Evolutionary conservation across 2,888 invertebrate genomes (phyloP).

Genomic region (Pycnomerus fuliginosus): DNA sequence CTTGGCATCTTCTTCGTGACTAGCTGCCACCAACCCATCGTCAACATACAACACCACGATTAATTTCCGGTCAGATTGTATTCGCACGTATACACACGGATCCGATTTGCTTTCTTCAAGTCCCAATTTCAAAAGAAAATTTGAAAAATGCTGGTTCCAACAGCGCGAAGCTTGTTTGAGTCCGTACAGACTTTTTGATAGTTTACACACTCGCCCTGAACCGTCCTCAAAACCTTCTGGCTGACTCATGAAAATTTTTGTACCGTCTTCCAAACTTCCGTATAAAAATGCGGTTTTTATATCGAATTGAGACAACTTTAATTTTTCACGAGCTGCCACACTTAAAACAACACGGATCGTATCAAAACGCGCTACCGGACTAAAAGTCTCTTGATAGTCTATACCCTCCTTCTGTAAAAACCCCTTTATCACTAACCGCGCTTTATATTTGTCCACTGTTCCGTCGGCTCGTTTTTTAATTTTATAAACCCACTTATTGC

Average conservation of each 20-base stretch:
- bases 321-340: constrained; percentile 1
- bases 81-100: constrained; percentile 36
- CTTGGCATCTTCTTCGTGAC: constrained; percentile 12
- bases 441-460: constrained; percentile 11
- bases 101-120: constrained; percentile 32
- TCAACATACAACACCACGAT: constrained; percentile 38
- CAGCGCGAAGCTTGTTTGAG: constrained; percentile 43
- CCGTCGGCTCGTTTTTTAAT: neutral
- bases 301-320: constrained; percentile 4
- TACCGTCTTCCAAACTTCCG: constrained; percentile 2
- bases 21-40: constrained; percentile 34
- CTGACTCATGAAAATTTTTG: constrained; percentile 25
- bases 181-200: constrained; percentile 44
- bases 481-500: neutral
- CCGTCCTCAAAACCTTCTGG: constrained; percentile 38
- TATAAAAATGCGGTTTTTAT: constrained; percentile 8
- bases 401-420: constrained; percentile 2
- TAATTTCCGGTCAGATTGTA: constrained; percentile 15
- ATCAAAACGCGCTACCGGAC: constrained; percentile 6
- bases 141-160: constrained; percentile 40
- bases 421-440: constrained; percentile 4
- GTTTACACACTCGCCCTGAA: constrained; percentile 33
- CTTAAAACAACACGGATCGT: neutral
- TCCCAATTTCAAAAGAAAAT: constrained; percentile 25
- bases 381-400: constrained; percentile 9